Evolutionary conservation across 1,140 invertebrate species (phyloP).

Genomic region (Drosophila sproati): DNA sequence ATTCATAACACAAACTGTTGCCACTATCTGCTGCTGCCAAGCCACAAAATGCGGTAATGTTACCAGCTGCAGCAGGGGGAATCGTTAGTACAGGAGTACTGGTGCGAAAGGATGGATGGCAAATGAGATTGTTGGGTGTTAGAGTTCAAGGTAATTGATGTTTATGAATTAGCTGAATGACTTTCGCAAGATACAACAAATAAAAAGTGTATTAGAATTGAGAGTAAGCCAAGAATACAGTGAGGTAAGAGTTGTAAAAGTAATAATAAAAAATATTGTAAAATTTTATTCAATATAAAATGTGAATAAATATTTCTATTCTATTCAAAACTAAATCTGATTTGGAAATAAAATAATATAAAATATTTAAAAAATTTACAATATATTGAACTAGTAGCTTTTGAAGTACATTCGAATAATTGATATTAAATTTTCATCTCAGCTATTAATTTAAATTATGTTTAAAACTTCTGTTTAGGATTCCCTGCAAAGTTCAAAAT

Average conservation of each 20-base stretch:
- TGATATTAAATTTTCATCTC: slow-evolving; percentile 15
- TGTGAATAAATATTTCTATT: too few relatives aligned
- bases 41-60: slow-evolving; percentile 40
- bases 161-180: slow-evolving; percentile 72
- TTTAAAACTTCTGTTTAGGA: slow-evolving; percentile 9
- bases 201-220: too few relatives aligned
- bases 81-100: too few relatives aligned
- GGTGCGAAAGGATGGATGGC: not conserved
- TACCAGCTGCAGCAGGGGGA: slow-evolving; percentile 10
- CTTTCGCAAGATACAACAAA: slow-evolving; percentile 11
- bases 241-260: not conserved
- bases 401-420: slow-evolving; percentile 8
- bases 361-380: not conserved
- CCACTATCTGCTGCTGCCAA: slow-evolving; percentile 62
- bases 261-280: too few relatives aligned
- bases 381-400: not conserved
- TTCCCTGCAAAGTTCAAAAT: not conserved
- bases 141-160: slow-evolving; percentile 76
- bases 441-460: slow-evolving; percentile 1
- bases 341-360: too few relatives aligned
- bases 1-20: slow-evolving; percentile 82
- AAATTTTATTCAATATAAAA: too few relatives aligned
- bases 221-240: too few relatives aligned
- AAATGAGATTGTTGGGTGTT: slow-evolving; percentile 32
- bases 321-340: too few relatives aligned